Evolutionary conservation across 2,797 vertebrate genomes (phyloP).

Genomic region (Anguilla pacifica): DNA sequence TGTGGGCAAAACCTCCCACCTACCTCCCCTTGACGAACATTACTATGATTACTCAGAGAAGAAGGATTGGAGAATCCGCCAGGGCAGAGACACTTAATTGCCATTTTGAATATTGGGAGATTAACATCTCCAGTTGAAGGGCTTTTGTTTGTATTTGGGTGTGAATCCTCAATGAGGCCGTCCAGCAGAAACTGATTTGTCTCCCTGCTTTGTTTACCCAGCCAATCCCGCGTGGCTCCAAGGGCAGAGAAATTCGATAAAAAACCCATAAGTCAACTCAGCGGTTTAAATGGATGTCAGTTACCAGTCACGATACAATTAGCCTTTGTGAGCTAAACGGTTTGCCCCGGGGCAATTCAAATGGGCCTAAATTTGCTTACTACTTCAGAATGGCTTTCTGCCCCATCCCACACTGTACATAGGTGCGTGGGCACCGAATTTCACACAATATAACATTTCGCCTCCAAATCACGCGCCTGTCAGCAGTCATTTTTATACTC

Average conservation of each 20-base stretch:
- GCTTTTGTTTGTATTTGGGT: not conserved
- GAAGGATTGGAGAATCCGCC: not conserved
- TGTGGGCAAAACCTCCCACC: constrained; percentile 12
- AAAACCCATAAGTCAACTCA: constrained; percentile 7
- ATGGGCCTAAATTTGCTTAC: constrained; percentile 28
- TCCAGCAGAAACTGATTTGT: not conserved
- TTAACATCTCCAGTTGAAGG: constrained; percentile 18
- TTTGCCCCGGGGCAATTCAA: constrained; percentile 42
- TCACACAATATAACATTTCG: constrained; percentile 37
- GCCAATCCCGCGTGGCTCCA: not conserved
- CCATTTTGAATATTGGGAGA: not conserved
- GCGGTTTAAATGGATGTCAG: constrained; percentile 1
- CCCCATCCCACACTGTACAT: not conserved
- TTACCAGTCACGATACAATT: constrained; percentile 26
- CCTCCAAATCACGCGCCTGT: constrained; percentile 45
- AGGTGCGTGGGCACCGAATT: constrained; percentile 20
- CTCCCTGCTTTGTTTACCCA: not conserved
- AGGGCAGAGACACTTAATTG: constrained; percentile 9
- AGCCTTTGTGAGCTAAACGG: constrained; percentile 26
- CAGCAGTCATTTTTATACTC: constrained; percentile 41
- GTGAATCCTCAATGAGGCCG: not conserved
- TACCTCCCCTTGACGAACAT: not conserved
- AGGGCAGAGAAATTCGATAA: constrained; percentile 5
- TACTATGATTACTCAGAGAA: not conserved
- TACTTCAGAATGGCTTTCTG: constrained; percentile 41